These are phyloP conservation scores for Solenodon paradoxus DNA, from an alignment of 2,113 vertebrate genomes.

Conservation along the genomic window DNA sequence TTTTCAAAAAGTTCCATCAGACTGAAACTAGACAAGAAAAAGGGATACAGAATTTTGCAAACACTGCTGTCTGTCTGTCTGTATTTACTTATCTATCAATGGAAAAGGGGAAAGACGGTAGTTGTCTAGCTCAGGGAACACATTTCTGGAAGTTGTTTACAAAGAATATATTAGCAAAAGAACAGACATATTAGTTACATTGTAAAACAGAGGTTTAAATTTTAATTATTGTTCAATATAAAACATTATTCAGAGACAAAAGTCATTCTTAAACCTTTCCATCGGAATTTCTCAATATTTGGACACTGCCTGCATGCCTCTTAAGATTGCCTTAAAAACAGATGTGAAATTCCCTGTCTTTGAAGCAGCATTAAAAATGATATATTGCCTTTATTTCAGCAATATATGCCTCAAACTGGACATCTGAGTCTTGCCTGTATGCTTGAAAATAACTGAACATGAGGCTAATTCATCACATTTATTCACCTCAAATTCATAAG, in stretches of 20 bases:
- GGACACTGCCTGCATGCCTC: background rate
- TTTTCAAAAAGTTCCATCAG: background rate
- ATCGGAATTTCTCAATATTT: constrained; percentile 34
- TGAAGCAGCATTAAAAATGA: constrained; percentile 44
- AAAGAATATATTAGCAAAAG: constrained; percentile 41
- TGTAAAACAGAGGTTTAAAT: constrained; percentile 59
- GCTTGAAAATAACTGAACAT: constrained; percentile 5
- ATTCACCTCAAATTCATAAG: background rate
- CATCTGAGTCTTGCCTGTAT: background rate
- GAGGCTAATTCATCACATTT: background rate
- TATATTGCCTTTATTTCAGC: constrained; percentile 16
- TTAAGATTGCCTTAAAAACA: constrained; percentile 6
- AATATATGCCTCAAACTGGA: background rate
- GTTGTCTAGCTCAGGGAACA: background rate
- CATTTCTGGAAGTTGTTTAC: constrained; percentile 36
- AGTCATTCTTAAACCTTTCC: constrained; percentile 16
- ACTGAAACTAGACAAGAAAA: background rate
- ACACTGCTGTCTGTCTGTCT: background rate
- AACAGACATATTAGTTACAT: constrained; percentile 56
- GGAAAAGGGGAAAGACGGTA: background rate
- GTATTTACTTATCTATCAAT: background rate
- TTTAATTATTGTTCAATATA: constrained; percentile 63
- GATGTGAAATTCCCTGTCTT: constrained; percentile 16
- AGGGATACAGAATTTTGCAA: background rate
- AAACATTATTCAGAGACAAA: constrained; percentile 67